These are phyloP conservation scores for Microcebus ravelobensis DNA, from an alignment of 2,113 vertebrate species.

Conservation along the genomic window DNA sequence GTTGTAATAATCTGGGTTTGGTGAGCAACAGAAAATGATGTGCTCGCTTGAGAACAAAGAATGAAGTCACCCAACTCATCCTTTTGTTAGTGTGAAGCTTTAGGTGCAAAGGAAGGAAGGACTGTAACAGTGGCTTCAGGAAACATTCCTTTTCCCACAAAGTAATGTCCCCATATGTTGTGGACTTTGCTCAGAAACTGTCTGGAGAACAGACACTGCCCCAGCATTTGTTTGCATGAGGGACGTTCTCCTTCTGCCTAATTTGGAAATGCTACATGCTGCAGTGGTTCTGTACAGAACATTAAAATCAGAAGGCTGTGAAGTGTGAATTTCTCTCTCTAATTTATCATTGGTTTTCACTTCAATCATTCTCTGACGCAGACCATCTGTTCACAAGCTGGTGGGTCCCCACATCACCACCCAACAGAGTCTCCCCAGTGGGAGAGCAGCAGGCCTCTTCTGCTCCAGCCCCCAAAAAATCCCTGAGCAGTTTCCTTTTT, in stretches of 20 bases:
- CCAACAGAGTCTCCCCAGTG: fast-evolving
- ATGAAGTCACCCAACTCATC: background rate
- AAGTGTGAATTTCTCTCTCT: background rate
- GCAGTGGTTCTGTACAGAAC: background rate
- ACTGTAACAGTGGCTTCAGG: fast-evolving
- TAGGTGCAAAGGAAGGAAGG: background rate
- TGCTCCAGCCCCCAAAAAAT: background rate
- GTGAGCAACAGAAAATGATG: background rate
- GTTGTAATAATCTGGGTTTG: background rate
- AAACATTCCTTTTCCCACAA: too few relatives aligned
- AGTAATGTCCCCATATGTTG: background rate
- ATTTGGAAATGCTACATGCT: background rate
- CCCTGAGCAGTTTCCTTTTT: background rate
- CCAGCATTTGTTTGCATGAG: background rate
- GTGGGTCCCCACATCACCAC: fast-evolving
- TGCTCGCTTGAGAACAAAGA: background rate
- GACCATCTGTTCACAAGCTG: background rate
- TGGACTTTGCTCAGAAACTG: background rate
- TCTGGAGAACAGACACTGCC: background rate
- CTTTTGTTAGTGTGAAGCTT: background rate
- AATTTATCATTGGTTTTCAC: background rate
- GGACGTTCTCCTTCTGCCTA: background rate
- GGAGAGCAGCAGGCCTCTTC: fast-evolving
- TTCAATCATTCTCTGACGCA: background rate
- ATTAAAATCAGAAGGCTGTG: background rate